phyloP scores from a whole-genome alignment of 2,113 vertebrate species.

The Pseudorhombus dupliciocellatus region DNA sequence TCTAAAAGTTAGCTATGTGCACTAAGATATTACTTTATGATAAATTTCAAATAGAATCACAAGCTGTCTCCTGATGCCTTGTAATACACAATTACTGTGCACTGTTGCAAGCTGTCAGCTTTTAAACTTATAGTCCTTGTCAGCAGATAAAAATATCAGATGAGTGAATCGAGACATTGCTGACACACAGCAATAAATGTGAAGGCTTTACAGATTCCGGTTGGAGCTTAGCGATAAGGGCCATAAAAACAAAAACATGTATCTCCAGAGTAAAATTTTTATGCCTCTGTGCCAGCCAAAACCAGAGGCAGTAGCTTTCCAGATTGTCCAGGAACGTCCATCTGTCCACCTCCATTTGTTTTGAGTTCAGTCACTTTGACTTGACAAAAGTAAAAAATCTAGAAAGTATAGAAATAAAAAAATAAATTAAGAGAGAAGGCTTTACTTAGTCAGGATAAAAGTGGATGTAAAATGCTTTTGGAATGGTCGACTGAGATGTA shows the following conservation, averaged over 20 bases:
- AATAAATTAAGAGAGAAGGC: too few relatives aligned
- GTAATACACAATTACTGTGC: not conserved
- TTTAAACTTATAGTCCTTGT: not conserved
- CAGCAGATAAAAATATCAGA: slow-evolving; percentile 23
- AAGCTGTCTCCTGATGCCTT: not conserved
- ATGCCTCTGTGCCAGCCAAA: not conserved
- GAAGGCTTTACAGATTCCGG: slow-evolving; percentile 12
- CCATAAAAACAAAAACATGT: not conserved
- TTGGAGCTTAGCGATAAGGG: not conserved
- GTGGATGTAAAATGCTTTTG: too few relatives aligned
- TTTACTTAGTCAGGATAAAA: too few relatives aligned
- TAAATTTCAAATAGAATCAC: not conserved
- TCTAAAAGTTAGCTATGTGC: too few relatives aligned
- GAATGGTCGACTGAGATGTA: too few relatives aligned
- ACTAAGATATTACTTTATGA: not conserved
- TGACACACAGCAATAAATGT: slow-evolving; percentile 17
- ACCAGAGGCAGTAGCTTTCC: not conserved
- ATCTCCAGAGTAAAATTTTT: not conserved
- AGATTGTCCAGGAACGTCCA: not conserved
- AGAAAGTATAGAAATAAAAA: too few relatives aligned
- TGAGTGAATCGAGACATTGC: slow-evolving; percentile 41
- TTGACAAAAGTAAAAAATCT: too few relatives aligned
- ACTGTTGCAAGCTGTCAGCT: slow-evolving; percentile 6
- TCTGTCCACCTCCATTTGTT: not conserved
- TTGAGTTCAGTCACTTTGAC: too few relatives aligned